phyloP scores from a whole-genome alignment of 2,797 vertebrate species.

The Halcyon smyrnensis region DNA sequence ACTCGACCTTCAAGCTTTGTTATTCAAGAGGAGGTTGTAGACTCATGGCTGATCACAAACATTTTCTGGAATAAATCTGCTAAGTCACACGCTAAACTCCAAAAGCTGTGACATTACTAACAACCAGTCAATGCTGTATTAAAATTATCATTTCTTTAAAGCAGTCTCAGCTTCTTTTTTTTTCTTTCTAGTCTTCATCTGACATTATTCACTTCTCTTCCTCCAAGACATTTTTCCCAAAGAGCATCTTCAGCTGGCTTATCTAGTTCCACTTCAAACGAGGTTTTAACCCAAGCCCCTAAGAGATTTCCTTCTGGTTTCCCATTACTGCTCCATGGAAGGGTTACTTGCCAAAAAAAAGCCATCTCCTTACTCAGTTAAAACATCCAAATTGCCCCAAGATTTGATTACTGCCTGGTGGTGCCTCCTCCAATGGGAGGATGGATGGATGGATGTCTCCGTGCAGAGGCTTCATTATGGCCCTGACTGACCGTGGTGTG shows the following conservation, averaged over 20 bases:
- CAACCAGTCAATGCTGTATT: not conserved
- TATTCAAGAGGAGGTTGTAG: not conserved
- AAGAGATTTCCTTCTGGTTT: not conserved
- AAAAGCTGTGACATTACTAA: not conserved
- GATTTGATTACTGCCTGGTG: not conserved
- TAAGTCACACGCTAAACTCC: not conserved
- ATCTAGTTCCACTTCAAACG: not conserved
- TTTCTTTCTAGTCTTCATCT: not conserved
- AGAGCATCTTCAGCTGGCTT: not conserved
- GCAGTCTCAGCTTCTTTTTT: not conserved
- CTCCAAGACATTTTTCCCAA: not conserved
- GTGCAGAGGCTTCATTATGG: not conserved
- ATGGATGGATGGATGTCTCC: no score
- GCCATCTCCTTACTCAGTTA: not conserved
- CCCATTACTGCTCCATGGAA: not conserved
- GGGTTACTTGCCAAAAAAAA: not conserved
- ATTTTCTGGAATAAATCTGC: not conserved
- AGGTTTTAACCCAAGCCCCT: not conserved
- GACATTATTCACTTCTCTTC: not conserved
- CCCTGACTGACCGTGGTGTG: rapidly evolving
- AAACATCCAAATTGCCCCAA: not conserved
- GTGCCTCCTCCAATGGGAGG: not conserved
- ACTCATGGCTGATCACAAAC: not conserved
- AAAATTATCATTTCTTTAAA: not conserved
- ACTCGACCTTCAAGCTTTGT: conserved; percentile 6